Percentiles rank a stretch among this genome's conserved stretches.
Conservation (phyloP, 2,797 vertebrate genomes). For the Alfaro cultratus region DNA sequence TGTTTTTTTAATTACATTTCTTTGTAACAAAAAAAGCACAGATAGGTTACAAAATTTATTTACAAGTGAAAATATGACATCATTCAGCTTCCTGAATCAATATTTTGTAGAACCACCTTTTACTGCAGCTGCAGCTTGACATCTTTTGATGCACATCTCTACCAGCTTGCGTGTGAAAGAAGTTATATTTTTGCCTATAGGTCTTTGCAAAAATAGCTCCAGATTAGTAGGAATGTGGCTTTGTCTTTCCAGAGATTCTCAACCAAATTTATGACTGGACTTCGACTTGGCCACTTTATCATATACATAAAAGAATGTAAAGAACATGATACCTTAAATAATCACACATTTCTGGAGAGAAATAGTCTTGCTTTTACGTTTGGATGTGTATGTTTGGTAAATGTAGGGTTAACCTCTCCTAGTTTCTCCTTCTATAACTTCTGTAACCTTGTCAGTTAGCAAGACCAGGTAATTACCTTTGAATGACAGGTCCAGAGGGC, state of each 20-base stretch:
- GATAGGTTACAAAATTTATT: background rate
- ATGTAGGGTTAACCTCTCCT: slow-evolving; percentile 67
- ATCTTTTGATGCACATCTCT: background rate
- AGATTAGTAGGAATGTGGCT: background rate
- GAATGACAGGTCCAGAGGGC: slow-evolving; percentile 72
- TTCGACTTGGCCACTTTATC: background rate
- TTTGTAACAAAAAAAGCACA: background rate
- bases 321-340: slow-evolving; percentile 50
- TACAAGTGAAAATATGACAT: background rate
- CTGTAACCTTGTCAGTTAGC: slow-evolving; percentile 75
- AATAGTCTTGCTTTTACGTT: background rate
- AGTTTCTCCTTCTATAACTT: slow-evolving; percentile 61
- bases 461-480: slow-evolving; percentile 75
- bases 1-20: background rate
- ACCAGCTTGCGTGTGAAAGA: background rate
- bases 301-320: slow-evolving; percentile 9
- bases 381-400: slow-evolving; percentile 34
- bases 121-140: background rate
- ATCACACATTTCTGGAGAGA: slow-evolving; percentile 29
- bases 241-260: background rate
- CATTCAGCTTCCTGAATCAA: background rate
- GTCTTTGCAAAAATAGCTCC: background rate
- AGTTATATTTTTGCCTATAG: background rate
- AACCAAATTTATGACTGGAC: background rate
- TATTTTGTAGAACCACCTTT: background rate